Percentiles rank a stretch among this genome's conserved stretches.
phyloP scores from a whole-genome alignment of 2,113 vertebrate genomes.

The Conger conger region DNA sequence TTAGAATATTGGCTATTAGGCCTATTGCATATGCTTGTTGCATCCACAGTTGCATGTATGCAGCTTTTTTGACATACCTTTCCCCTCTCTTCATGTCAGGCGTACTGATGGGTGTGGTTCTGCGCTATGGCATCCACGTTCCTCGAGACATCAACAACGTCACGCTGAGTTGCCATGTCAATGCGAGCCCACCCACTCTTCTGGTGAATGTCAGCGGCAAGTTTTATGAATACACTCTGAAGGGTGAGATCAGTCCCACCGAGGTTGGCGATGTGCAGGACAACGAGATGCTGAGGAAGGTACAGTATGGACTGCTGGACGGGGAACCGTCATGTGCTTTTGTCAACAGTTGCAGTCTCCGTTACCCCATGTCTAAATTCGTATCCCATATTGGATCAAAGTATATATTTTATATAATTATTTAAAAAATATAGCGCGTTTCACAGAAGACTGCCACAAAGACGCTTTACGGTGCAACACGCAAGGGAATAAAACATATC shows the following conservation, averaged over 20 bases:
- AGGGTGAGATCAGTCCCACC: conserved; percentile 83
- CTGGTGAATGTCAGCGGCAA: conserved; percentile 91
- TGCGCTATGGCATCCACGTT: conserved; percentile 91
- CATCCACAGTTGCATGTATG: not conserved
- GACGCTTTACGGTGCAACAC: too few relatives aligned
- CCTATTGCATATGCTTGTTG: not conserved
- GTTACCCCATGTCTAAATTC: not conserved
- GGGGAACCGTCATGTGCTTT: not conserved
- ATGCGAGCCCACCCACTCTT: conserved; percentile 85
- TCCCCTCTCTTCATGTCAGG: conserved; percentile 64
- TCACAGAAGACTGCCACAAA: too few relatives aligned
- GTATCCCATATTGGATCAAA: not conserved
- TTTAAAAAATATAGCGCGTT: too few relatives aligned
- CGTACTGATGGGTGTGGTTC: conserved; percentile 85
- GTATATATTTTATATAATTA: too few relatives aligned
- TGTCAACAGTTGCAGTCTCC: too few relatives aligned
- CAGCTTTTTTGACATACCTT: not conserved
- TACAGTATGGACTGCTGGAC: conserved; percentile 49
- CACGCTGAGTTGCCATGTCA: conserved; percentile 85
- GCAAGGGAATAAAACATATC: too few relatives aligned
- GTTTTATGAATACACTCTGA: conserved; percentile 94
- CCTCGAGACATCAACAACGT: conserved; percentile 83
- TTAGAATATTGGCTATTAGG: not conserved
- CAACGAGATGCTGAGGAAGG: conserved; percentile 98
- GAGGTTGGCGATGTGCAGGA: conserved; percentile 83